Percentiles rank a stretch among this genome's conserved stretches.
These are phyloP conservation scores for Bufotes viridis DNA, from an alignment of 2,797 vertebrate genomes.

Conservation along the genomic window DNA sequence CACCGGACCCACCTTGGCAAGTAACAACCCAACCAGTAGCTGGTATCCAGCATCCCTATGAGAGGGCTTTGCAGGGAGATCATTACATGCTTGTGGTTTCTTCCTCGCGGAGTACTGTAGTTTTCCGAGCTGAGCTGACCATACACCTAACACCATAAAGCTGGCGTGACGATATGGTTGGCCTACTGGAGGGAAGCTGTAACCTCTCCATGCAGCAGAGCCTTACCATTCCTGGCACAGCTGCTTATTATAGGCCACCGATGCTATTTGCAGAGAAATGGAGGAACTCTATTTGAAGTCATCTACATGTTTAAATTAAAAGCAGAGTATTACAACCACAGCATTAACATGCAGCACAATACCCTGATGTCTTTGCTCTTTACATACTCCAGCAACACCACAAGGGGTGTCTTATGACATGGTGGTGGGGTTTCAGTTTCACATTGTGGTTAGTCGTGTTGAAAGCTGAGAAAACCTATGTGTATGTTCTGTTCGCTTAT, in stretches of 20 bases:
- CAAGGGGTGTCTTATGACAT: constrained; percentile 33
- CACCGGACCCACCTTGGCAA: neutral
- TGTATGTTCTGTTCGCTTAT: neutral
- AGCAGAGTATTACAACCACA: constrained; percentile 22
- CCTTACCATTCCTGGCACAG: neutral
- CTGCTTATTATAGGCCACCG: constrained; percentile 17
- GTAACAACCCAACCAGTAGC: neutral
- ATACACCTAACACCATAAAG: constrained; percentile 29
- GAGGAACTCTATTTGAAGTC: constrained; percentile 24
- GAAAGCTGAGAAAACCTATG: constrained; percentile 7
- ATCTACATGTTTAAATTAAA: constrained; percentile 28
- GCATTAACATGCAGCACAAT: constrained; percentile 34
- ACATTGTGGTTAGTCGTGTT: constrained; percentile 29
- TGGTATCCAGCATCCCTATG: constrained; percentile 21
- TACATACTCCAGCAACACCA: constrained; percentile 21
- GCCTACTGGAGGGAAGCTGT: constrained; percentile 7
- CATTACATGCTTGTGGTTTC: constrained; percentile 55
- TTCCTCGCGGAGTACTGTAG: constrained; percentile 23
- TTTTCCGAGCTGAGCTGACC: constrained; percentile 30
- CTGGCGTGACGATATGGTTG: constrained; percentile 6
- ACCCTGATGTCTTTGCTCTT: neutral
- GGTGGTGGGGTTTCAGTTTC: constrained; percentile 24
- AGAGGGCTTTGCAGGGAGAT: constrained; percentile 44
- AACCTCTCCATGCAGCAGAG: constrained; percentile 10
- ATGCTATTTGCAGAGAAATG: constrained; percentile 5